Evolutionary conservation across 2,888 invertebrate species (phyloP), one percentile per base, ranked within the genome.

Genomic region (Ischnus inquisitorius): DNA sequence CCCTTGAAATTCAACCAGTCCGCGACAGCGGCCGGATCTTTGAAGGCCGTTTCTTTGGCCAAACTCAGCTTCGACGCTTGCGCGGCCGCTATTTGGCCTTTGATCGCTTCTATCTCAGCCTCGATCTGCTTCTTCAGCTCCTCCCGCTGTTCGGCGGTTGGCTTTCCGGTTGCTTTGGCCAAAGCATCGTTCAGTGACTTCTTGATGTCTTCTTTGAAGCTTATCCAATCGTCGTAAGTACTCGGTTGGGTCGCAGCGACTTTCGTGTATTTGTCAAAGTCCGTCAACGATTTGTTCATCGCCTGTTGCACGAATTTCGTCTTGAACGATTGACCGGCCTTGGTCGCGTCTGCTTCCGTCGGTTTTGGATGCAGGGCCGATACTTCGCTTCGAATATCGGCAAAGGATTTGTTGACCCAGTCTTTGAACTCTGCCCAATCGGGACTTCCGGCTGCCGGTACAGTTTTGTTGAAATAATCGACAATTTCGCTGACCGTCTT

Each of bases 371-470:
- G 81, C 4, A 89, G 67, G 0, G 12, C 65, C 2, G 69, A 75
- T n/a, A 91, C 34, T 25, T 89, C 85, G 6, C 85, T 86, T 69
- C 80, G 87, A 4, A 91, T 81, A n/a, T 88, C 87, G 0, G 82
- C 51, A 46, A 91, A 89, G 0, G 90, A 85, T 14, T 85, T 76
- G 64, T 88, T 88, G 3, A 91, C 60, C 75, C 89, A 89, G 64
- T 87, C 79, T 5, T 74, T 83, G n/a, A 90, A 89, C 2, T 72
- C 71, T 3, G 81, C 4, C 89, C 89, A 90, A 46, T 89, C 89
- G 0, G 83, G 69, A 1, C 72, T 83, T 43, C 72, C 85, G 10
- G 86, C 41, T 1, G 75, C 57, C 60, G 86, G 80, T 22, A 79
- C 79, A n/a, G 78, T 83, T 1, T 60, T 72, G 5, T 85, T 85